A percentile compares a stretch with the other conserved stretches of the same genome.
These are phyloP conservation scores for Rhorus exstirpatorius DNA, from an alignment of 2,888 invertebrate genomes.

Conservation along the genomic window DNA sequence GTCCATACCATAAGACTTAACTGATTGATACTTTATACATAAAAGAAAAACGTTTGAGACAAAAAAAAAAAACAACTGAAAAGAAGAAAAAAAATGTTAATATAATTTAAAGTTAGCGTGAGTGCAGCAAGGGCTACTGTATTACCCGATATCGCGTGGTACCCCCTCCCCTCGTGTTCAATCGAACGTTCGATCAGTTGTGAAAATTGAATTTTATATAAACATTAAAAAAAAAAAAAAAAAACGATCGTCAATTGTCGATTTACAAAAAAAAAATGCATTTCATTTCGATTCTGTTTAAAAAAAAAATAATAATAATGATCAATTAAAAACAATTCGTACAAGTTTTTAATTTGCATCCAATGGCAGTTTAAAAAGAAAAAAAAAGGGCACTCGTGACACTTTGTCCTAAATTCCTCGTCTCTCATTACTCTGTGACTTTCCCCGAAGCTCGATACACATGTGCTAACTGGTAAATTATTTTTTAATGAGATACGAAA, in stretches of 20 bases:
- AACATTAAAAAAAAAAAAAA: conserved; percentile 70
- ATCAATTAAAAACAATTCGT: conserved; percentile 35
- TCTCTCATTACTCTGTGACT: conserved; percentile 6
- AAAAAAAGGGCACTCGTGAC: background rate
- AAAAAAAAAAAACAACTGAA: conserved; percentile 44
- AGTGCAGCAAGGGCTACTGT: conserved; percentile 82
- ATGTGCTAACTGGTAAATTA: conserved; percentile 40
- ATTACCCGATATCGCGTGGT: conserved; percentile 81
- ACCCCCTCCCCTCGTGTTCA: conserved; percentile 80
- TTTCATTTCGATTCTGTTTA: conserved; percentile 24
- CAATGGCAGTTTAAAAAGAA: background rate
- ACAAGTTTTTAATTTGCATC: conserved; percentile 19
- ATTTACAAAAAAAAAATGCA: conserved; percentile 33
- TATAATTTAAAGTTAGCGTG: conserved; percentile 82
- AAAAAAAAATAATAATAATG: too few species aligned
- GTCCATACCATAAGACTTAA: conserved; percentile 86
- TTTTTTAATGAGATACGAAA: conserved; percentile 19
- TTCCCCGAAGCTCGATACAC: conserved; percentile 20
- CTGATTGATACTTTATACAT: conserved; percentile 83
- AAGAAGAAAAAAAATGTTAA: conserved; percentile 76
- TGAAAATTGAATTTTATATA: conserved; percentile 66
- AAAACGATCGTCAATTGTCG: conserved; percentile 17
- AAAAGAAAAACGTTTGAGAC: conserved; percentile 61
- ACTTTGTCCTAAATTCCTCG: background rate
- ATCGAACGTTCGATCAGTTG: conserved; percentile 77